Evolutionary conservation across 2,888 invertebrate species (phyloP).

Genomic region (Cantharis nigra): DNA sequence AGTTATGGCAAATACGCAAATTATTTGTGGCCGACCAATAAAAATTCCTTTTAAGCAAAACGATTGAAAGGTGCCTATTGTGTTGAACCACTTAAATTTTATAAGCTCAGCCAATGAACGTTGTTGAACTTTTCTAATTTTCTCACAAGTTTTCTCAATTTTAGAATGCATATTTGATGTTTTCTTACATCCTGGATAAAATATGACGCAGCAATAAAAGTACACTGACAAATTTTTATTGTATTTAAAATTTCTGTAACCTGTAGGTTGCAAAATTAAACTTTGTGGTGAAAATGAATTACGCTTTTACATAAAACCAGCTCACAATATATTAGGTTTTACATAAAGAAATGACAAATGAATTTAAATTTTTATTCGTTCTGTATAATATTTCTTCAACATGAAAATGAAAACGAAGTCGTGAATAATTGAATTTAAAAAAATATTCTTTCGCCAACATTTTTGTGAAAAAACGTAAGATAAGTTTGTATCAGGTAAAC

Average conservation of each 20-base stretch:
- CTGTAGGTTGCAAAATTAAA: background rate
- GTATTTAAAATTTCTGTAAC: background rate
- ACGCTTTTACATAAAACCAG: background rate
- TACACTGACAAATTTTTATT: background rate
- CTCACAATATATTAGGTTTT: background rate
- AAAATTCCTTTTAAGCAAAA: background rate
- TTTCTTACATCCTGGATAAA: background rate
- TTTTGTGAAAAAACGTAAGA: background rate
- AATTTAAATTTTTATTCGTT: background rate
- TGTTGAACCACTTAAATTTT: background rate
- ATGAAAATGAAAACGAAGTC: background rate
- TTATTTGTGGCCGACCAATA: background rate
- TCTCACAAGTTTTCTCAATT: background rate
- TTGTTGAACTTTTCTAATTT: background rate
- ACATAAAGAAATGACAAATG: background rate
- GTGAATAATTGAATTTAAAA: background rate
- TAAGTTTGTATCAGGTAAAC: background rate
- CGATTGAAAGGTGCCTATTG: background rate
- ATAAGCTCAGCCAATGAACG: background rate
- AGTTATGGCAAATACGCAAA: background rate
- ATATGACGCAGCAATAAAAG: background rate
- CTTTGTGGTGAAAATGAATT: background rate
- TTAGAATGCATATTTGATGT: background rate
- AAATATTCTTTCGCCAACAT: background rate
- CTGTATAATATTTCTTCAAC: background rate